Evolutionary conservation across 2,888 invertebrate genomes (phyloP).

Genomic region (Arge pagana): DNA sequence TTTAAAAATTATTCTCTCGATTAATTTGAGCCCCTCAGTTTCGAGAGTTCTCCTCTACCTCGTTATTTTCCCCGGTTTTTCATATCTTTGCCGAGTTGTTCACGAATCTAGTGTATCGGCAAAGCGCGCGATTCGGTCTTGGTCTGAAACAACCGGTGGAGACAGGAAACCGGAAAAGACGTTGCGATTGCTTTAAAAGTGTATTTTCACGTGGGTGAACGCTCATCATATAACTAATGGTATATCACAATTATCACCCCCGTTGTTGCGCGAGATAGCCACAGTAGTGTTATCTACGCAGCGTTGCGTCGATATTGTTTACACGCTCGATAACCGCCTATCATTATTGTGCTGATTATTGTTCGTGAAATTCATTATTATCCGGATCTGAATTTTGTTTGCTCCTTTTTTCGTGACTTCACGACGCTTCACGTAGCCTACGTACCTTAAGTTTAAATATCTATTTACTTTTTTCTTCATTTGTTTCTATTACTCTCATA

Average conservation of each 20-base stretch:
- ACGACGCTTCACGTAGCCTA: constrained; percentile 16
- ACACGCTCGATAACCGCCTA: constrained; percentile 33
- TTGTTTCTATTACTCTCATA: constrained; percentile 1
- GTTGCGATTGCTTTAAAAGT: no score
- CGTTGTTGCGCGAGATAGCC: constrained; percentile 14
- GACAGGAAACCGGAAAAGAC: no score
- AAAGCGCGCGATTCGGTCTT: no score
- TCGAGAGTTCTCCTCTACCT: no score
- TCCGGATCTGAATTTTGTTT: constrained; percentile 24
- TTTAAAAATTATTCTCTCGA: neutral
- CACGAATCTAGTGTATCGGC: no score
- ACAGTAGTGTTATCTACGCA: neutral
- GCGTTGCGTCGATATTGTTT: constrained; percentile 25
- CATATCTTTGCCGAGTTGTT: no score
- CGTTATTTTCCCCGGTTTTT: no score
- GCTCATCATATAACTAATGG: no score
- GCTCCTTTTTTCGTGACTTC: constrained; percentile 6
- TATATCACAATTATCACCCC: constrained; percentile 36
- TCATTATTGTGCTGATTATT: constrained; percentile 37
- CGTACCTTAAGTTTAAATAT: constrained; percentile 4
- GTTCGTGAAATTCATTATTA: constrained; percentile 33
- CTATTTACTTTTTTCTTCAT: constrained; percentile 16
- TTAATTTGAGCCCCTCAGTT: no score
- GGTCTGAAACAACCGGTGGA: no score
- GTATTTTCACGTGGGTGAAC: no score